Evolutionary conservation across 35 echinoderm and acorn worm species (phyloP).

Genomic region (Ophiothrix spiculata): DNA sequence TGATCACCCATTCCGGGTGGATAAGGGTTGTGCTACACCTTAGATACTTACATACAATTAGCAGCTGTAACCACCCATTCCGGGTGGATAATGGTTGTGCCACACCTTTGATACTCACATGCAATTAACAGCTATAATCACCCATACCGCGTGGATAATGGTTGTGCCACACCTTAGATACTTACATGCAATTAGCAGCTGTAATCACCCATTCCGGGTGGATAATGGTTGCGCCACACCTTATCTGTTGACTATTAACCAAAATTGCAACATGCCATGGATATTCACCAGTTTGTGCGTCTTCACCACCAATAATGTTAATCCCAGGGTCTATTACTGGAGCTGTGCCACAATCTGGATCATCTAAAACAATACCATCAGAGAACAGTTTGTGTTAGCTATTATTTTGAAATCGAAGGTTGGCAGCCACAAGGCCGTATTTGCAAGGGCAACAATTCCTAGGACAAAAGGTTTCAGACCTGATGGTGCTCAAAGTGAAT

Average conservation of each 20-base stretch:
- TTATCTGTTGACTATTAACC: neutral
- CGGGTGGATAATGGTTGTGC: neutral
- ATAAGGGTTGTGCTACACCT: too few relatives aligned
- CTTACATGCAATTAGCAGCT: neutral
- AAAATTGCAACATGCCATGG: neutral
- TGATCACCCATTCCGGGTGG: too few relatives aligned
- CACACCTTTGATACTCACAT: neutral
- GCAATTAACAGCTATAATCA: neutral
- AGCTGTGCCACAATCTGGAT: neutral
- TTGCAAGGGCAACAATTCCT: too few relatives aligned
- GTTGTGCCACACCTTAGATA: neutral
- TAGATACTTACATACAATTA: neutral
- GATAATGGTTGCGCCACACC: neutral
- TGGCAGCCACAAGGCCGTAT: too few relatives aligned
- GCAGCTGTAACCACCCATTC: neutral
- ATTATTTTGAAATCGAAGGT: too few relatives aligned
- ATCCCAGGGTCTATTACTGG: neutral
- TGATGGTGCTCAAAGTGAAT: too few relatives aligned
- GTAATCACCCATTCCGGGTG: neutral
- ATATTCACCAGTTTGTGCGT: neutral
- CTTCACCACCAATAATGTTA: neutral
- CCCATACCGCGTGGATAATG: neutral
- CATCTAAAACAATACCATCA: too few relatives aligned
- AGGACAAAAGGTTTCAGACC: too few relatives aligned
- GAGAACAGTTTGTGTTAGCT: too few relatives aligned